Conservation (phyloP, 2,888 invertebrate species). For the Phoenoteleia sp. region DNA sequence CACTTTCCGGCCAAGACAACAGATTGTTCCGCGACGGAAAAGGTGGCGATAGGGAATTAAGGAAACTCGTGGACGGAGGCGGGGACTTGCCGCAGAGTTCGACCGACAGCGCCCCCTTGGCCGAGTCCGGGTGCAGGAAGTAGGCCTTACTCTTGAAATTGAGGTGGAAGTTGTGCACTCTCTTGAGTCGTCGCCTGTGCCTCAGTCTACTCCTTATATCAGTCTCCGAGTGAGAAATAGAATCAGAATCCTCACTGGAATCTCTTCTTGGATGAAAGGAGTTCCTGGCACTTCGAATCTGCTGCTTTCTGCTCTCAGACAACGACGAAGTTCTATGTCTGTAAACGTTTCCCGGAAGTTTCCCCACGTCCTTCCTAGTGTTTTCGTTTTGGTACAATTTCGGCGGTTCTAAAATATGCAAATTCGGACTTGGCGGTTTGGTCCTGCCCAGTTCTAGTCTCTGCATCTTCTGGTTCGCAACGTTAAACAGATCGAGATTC, state of each 20-base stretch:
- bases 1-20: conserved; percentile 85
- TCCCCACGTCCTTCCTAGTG: conserved; percentile 72
- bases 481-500: conserved; percentile 77
- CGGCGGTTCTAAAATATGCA: conserved; percentile 83
- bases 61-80: conserved; percentile 88
- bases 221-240: conserved; percentile 88
- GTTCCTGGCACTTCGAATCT: conserved; percentile 80
- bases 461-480: conserved; percentile 80
- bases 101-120: conserved; percentile 80
- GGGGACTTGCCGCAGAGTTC: conserved; percentile 86
- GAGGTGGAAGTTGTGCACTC: conserved; percentile 85
- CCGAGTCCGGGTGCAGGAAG: conserved; percentile 82
- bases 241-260: conserved; percentile 85
- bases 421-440: conserved; percentile 77
- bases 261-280: conserved; percentile 84
- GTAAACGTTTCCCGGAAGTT: conserved; percentile 76
- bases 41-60: conserved; percentile 88
- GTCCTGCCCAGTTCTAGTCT: too few species aligned
- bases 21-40: conserved; percentile 82
- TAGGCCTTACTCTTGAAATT: conserved; percentile 86
- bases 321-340: conserved; percentile 84
- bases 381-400: conserved; percentile 83
- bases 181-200: conserved; percentile 82
- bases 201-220: conserved; percentile 87
- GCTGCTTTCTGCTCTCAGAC: conserved; percentile 82